phyloP scores from a whole-genome alignment of 2,113 vertebrate species.

The Narcine bancroftii region DNA sequence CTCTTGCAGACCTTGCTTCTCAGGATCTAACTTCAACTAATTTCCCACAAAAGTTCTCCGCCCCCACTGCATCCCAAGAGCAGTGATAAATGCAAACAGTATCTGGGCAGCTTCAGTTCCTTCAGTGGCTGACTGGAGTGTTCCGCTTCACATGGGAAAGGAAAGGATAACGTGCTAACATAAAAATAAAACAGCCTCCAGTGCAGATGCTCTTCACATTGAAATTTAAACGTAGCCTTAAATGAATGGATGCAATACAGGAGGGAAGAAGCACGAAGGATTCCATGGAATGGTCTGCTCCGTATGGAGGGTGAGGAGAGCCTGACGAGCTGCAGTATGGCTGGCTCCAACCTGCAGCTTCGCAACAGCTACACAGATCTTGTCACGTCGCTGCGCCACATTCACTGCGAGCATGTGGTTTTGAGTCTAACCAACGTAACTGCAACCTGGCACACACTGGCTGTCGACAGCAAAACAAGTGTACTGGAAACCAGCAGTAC shows the following conservation, averaged over 20 bases:
- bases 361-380: conserved; percentile 45
- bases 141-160: background rate
- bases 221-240: conserved; percentile 7
- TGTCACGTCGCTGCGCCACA: conserved; percentile 62
- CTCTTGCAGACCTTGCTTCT: background rate
- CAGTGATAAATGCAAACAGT: background rate
- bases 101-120: background rate
- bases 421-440: conserved; percentile 62
- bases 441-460: conserved; percentile 67
- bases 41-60: background rate
- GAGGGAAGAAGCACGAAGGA: background rate
- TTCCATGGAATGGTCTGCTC: background rate
- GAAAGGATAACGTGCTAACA: background rate
- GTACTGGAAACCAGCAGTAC: conserved; percentile 53
- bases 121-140: background rate
- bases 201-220: background rate
- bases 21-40: background rate
- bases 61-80: background rate
- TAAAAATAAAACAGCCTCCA: background rate
- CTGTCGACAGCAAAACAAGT: conserved; percentile 49
- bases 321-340: background rate
- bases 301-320: background rate
- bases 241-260: background rate
- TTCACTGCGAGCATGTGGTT: conserved; percentile 58
- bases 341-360: conserved; percentile 2